Base-by-base conservation (phyloP, 2,797 vertebrate species). In the Arnoldichthys spilopterus region DNA sequence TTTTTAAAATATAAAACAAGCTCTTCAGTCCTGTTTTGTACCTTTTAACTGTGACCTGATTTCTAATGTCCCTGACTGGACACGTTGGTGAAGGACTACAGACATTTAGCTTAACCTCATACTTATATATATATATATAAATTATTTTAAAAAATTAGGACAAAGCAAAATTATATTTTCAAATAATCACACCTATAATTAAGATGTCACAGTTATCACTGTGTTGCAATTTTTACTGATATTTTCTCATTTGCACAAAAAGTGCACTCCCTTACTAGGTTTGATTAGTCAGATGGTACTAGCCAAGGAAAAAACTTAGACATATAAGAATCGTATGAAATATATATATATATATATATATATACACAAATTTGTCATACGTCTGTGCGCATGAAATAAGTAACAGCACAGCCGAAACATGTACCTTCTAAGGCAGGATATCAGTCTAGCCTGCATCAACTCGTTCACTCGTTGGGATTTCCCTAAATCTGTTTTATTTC, bases 381-480 rank as follows among this genome's bases (percentile, higher is more conserved):
- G n/a, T n/a, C n/a, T n/a, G n/a, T n/a, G n/a, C 13, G 13, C 43
- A 47, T 15, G 13, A 47, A 69, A 72, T 43, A 45, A 16, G 7
- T 1, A 9, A 49, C 7, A 49, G 45, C 24, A 51, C 16, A 7
- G 43, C 45, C 9, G 8, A 51, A 69, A 18, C 11, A 8, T 8
- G 22, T 26, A 43, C 40, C 15, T 59, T 28, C 26, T 59, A 59
- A 18, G 18, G 24, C 62, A 56, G 1, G 51, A 51, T 16, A 54
- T 76, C 30, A 54, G 47, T 34, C 51, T 78, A 64, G 68, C 47
- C 54, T 75, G 24, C 20, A 58, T 16, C 45, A 68, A 24, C 63
- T 69, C 22, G 53, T 54, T 54, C 32, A 47, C 20, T 49, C 53
- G 40, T 47, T 51, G 72, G 72, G 72, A 75, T 61, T 62, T 72